Conservation (phyloP, 1,140 invertebrate genomes). For the Drosophila mayri region DNA sequence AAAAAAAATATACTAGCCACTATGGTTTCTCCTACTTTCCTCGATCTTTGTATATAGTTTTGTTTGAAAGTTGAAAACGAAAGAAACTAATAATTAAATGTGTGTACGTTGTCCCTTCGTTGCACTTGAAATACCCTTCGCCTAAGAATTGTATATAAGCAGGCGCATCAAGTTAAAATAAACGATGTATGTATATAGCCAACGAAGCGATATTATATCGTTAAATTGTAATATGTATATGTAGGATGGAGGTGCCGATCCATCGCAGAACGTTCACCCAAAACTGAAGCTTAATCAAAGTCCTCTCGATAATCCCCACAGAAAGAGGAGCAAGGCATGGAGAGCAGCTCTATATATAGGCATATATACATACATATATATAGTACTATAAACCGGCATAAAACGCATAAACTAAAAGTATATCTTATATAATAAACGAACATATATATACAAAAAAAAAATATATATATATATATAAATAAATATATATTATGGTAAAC, state of each 20-base stretch:
- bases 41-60: conserved; percentile 42
- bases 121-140: conserved; percentile 15
- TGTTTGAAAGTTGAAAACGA: conserved; percentile 16
- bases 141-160: conserved; percentile 36
- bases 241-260: conserved; percentile 27
- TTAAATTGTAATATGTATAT: conserved; percentile 45
- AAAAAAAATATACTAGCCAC: neutral
- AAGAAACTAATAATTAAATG: neutral
- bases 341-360: conserved; percentile 32
- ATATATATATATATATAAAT: conserved; percentile 49
- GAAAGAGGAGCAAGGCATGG: neutral
- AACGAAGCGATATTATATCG: conserved; percentile 20
- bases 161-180: conserved; percentile 9
- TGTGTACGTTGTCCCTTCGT: conserved; percentile 27
- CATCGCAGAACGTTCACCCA: conserved; percentile 11
- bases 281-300: conserved; percentile 51
- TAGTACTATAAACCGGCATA: conserved; percentile 31
- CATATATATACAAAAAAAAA: conserved; percentile 54
- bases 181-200: conserved; percentile 34
- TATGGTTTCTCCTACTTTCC: conserved; percentile 4
- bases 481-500: conserved; percentile 46
- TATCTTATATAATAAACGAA: conserved; percentile 51
- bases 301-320: conserved; percentile 37
- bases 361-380: conserved; percentile 26
- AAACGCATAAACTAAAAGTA: conserved; percentile 43